Evolutionary conservation across 2,797 vertebrate species (phyloP).

Genomic region (Cyclopterus lumpus): DNA sequence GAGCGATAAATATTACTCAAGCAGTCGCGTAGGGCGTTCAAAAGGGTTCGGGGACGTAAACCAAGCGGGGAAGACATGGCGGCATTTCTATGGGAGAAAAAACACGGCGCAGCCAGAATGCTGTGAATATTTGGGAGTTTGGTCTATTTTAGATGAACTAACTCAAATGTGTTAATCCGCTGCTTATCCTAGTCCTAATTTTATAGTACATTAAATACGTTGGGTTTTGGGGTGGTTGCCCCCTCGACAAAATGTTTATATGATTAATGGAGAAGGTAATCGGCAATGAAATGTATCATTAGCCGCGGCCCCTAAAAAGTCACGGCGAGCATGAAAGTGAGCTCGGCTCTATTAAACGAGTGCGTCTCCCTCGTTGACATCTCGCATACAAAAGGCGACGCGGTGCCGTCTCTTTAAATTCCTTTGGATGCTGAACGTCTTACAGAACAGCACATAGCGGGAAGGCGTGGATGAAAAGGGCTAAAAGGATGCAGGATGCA

Average conservation of each 20-base stretch:
- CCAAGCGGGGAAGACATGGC: conserved; percentile 38
- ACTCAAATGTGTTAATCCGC: background rate
- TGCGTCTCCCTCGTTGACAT: background rate
- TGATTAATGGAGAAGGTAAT: background rate
- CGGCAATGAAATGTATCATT: background rate
- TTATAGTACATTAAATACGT: background rate
- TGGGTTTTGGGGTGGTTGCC: background rate
- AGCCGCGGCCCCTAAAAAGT: background rate
- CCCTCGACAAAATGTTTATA: background rate
- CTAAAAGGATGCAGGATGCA: conserved; percentile 10
- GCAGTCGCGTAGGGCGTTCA: conserved; percentile 66
- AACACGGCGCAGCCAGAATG: conserved; percentile 30
- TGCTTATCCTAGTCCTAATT: rapidly evolving
- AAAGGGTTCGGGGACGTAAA: conserved; percentile 55
- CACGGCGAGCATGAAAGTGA: background rate
- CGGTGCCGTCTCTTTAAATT: conserved; percentile 6
- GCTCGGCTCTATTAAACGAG: background rate
- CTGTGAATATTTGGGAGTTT: too few relatives aligned
- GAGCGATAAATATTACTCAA: conserved; percentile 81
- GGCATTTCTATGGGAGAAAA: conserved; percentile 50
- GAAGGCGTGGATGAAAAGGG: conserved; percentile 4
- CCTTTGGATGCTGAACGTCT: conserved; percentile 2
- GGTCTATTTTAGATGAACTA: too few relatives aligned
- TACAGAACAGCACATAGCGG: background rate
- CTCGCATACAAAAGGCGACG: background rate